These are phyloP conservation scores for Podarcis lilfordi DNA, from an alignment of 2,797 vertebrate genomes.

Conservation along the genomic window DNA sequence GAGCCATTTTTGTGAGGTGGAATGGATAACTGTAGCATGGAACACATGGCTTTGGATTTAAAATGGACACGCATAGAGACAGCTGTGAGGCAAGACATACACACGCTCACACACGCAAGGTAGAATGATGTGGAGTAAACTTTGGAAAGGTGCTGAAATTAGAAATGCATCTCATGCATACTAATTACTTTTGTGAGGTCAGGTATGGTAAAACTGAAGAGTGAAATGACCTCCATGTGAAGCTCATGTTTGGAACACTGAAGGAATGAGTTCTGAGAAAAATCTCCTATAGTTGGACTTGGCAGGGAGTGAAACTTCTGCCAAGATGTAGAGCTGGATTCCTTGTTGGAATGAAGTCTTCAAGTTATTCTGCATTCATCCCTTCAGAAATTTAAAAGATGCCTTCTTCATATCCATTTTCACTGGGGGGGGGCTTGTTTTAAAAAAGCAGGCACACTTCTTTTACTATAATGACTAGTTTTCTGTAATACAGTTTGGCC, in stretches of 20 bases:
- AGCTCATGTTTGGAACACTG: neutral
- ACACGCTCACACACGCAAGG: neutral
- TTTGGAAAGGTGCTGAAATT: neutral
- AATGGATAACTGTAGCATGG: conserved; percentile 59
- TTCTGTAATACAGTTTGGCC: neutral
- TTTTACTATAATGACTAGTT: neutral
- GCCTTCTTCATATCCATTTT: neutral
- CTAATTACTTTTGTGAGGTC: neutral
- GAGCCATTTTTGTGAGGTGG: conserved; percentile 59
- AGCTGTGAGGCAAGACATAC: neutral
- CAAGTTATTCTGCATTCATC: neutral
- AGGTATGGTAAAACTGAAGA: neutral
- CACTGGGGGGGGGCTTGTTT: neutral
- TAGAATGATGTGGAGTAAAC: neutral
- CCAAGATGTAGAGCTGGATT: neutral
- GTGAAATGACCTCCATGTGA: neutral
- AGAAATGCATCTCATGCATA: neutral
- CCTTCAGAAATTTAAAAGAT: neutral
- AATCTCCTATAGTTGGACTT: neutral
- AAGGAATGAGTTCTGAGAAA: neutral
- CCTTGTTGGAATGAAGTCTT: neutral
- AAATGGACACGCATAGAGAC: neutral
- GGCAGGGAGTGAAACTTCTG: neutral
- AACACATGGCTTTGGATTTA: conserved; percentile 43
- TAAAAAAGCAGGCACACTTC: neutral